Conservation (phyloP, 2,113 vertebrate genomes). For the Dicentrarchus labrax region DNA sequence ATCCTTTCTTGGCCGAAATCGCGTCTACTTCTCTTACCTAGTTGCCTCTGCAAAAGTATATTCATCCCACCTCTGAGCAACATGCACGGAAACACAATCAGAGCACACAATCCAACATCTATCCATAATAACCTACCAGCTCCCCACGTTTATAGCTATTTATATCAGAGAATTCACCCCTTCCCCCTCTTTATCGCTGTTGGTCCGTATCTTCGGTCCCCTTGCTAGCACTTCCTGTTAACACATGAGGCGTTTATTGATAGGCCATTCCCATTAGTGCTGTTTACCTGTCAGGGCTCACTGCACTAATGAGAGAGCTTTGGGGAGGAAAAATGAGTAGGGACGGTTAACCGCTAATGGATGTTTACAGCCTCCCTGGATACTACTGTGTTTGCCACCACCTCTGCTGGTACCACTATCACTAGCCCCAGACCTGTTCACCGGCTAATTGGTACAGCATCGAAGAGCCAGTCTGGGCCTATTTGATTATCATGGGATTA, state of each 20-base stretch:
- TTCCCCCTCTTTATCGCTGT: slow-evolving; percentile 55
- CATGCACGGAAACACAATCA: slow-evolving; percentile 37
- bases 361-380: slow-evolving; percentile 89
- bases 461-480: slow-evolving; percentile 74
- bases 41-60: slow-evolving; percentile 18
- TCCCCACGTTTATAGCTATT: slow-evolving; percentile 72
- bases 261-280: slow-evolving; percentile 93
- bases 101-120: slow-evolving; percentile 39
- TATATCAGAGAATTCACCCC: slow-evolving; percentile 65
- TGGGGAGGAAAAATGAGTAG: slow-evolving; percentile 92
- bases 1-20: slow-evolving; percentile 50
- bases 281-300: slow-evolving; percentile 93
- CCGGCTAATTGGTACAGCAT: slow-evolving; percentile 86
- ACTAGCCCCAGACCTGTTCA: slow-evolving; percentile 64
- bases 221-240: slow-evolving; percentile 84
- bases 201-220: slow-evolving; percentile 63
- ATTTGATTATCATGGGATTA: slow-evolving; percentile 80
- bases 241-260: slow-evolving; percentile 89
- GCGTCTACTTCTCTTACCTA: slow-evolving; percentile 1
- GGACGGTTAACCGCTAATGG: slow-evolving; percentile 92
- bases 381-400: slow-evolving; percentile 70
- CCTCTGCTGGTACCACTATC: slow-evolving; percentile 80
- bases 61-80: slow-evolving; percentile 31
- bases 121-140: slow-evolving; percentile 68
- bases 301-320: slow-evolving; percentile 94